Percentiles rank a stretch among this genome's conserved stretches.
phyloP scores from a whole-genome alignment of 2,888 invertebrate genomes.

The Eupithecia pulchellata region DNA sequence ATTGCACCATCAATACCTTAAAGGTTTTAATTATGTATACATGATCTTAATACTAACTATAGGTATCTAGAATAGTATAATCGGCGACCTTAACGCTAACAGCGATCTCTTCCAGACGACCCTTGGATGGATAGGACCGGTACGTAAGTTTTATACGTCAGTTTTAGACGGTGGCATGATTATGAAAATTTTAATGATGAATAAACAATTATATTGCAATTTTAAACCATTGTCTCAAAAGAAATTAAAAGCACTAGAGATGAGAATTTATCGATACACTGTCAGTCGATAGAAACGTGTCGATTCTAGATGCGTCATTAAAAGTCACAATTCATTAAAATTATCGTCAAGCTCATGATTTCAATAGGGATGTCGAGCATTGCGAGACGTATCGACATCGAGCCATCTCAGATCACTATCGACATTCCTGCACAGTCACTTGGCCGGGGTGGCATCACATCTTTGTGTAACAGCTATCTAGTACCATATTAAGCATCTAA shows the following conservation, averaged over 20 bases:
- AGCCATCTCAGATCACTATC: constrained; percentile 80
- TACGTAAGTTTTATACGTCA: too few relatives aligned
- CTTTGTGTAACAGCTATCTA: constrained; percentile 78
- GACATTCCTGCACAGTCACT: constrained; percentile 82
- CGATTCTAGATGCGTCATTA: constrained; percentile 77
- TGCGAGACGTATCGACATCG: constrained; percentile 77
- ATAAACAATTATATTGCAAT: constrained; percentile 8
- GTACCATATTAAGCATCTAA: constrained; percentile 81
- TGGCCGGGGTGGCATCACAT: constrained; percentile 83
- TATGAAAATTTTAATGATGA: not conserved
- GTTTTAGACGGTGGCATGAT: too few relatives aligned
- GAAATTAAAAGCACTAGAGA: constrained; percentile 37
- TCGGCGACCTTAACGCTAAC: too few relatives aligned
- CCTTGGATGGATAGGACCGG: too few relatives aligned
- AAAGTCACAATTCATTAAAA: constrained; percentile 84
- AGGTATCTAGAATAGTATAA: too few relatives aligned
- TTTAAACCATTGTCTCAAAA: constrained; percentile 9
- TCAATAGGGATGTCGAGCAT: constrained; percentile 82
- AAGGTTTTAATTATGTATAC: too few relatives aligned
- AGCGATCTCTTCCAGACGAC: too few relatives aligned
- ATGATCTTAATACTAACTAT: too few relatives aligned
- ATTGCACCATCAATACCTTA: too few relatives aligned
- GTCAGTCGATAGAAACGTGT: constrained; percentile 54
- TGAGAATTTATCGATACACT: constrained; percentile 46
- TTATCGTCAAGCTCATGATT: constrained; percentile 79